Base-by-base conservation (phyloP, 2,797 vertebrate species). In the Neostethus bicornis region DNA sequence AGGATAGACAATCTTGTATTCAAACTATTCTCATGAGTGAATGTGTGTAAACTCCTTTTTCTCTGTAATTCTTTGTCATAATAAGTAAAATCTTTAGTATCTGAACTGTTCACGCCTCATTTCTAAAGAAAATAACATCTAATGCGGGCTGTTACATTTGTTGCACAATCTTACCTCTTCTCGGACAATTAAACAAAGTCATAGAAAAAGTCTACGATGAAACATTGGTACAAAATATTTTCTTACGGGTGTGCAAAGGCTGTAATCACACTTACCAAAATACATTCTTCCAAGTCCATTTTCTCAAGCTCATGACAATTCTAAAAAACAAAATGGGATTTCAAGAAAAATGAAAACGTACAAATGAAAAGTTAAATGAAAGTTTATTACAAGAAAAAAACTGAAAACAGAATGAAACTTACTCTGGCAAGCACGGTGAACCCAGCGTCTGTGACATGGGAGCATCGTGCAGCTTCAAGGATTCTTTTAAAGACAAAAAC, bases 221-320 rank as follows among this genome's bases (percentile, higher is more conserved):
- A 37, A 43, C 38, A 51, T 65, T 19, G 49, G 7, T 16, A 43
- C 3, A 1, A 10, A 46, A 41, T 17, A 14, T 39, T 31, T 9
- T 25, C 23, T 24, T 5, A 7, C 38, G 9, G 20, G 51, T 69
- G 58, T 17, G 11, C 20, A 21, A 32, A 46, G 61, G 44, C 2
- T 1, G 28, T 12, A 51, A 37, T 45, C 42, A 43, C 43, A 62
- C 94, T 94, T 85, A 96, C 95, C 94, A 96, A 90, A 89, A 95
- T 92, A 87, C 95, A 96, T 83, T 96, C 95, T 91, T 96, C 95
- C 63, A 96, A 91, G 83, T 96, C 95, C 95, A 96, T 96, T 91
- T 96, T 96, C 91, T 96, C 94, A 83, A 96, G 92, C 66, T 94
- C 94, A 0, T 96, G 95, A 81, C 95, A 96, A 72, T 95, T 96